Conservation (phyloP, 2,113 vertebrate species). For the Bujurquina vittata region DNA sequence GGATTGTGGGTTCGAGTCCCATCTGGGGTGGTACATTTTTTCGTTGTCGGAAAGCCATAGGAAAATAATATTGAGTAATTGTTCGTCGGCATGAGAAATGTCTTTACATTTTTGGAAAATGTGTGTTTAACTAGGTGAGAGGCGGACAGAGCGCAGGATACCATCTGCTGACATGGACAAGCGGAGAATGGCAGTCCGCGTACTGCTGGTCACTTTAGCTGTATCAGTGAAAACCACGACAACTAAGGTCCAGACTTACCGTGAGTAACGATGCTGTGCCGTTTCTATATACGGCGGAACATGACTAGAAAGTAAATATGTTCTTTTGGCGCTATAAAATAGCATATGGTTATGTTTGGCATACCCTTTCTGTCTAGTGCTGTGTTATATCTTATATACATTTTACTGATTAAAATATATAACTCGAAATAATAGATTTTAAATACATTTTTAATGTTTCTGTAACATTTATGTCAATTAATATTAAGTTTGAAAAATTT, state of each 20-base stretch:
- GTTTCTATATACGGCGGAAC: not conserved
- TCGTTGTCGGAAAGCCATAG: not conserved
- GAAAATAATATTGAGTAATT: too few species aligned
- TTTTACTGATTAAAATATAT: not conserved
- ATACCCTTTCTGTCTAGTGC: not conserved
- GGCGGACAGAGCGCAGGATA: not conserved
- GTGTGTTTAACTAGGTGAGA: not conserved
- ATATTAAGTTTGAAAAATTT: not conserved
- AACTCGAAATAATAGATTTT: not conserved
- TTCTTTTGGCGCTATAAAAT: not conserved
- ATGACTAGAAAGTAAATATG: not conserved
- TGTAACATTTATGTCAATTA: not conserved
- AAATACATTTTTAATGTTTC: not conserved
- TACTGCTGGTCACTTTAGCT: slow-evolving; percentile 48
- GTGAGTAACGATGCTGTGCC: slow-evolving; percentile 49
- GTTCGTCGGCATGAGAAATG: not conserved
- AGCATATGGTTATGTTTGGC: not conserved
- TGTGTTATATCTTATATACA: not conserved
- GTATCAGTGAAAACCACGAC: not conserved
- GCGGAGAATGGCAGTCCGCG: not conserved
- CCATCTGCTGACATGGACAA: slow-evolving; percentile 31
- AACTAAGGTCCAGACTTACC: slow-evolving; percentile 41
- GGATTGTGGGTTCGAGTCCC: slow-evolving; percentile 73
- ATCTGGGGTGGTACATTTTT: slow-evolving; percentile 40
- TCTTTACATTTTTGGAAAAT: not conserved